phyloP scores from a whole-genome alignment of 1,140 invertebrate species.

The Drosophila varians region DNA sequence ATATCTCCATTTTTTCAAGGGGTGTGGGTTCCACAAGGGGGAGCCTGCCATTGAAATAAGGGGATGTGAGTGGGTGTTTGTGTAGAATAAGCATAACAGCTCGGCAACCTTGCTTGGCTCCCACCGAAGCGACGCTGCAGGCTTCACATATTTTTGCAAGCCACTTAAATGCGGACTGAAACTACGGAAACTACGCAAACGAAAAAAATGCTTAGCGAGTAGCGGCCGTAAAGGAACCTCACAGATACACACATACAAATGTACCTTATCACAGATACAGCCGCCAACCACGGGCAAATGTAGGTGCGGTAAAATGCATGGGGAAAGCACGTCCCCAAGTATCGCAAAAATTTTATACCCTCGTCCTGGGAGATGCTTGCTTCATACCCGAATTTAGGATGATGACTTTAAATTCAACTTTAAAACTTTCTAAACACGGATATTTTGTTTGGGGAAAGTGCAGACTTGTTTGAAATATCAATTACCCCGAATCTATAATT shows the following conservation, averaged over 20 bases:
- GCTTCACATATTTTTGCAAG: conserved; percentile 58
- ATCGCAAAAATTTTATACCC: conserved; percentile 6
- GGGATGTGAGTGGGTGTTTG: conserved; percentile 3
- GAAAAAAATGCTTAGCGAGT: conserved; percentile 12
- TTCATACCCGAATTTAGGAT: too few species aligned
- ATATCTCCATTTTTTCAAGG: too few species aligned
- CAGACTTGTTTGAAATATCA: too few species aligned
- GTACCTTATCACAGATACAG: conserved; percentile 12
- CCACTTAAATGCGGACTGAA: conserved; percentile 49
- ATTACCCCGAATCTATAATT: too few species aligned
- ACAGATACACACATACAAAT: background rate
- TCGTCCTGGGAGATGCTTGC: too few species aligned
- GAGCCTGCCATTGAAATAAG: background rate
- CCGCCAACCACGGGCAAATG: conserved; percentile 5
- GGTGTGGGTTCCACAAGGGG: background rate
- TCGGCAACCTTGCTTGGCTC: conserved; percentile 30
- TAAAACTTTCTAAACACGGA: too few species aligned
- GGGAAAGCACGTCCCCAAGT: background rate
- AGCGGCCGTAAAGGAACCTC: conserved; percentile 25
- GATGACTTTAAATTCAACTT: too few species aligned
- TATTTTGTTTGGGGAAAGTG: too few species aligned
- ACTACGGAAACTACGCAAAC: conserved; percentile 19
- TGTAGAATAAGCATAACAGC: conserved; percentile 61
- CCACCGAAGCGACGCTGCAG: conserved; percentile 32
- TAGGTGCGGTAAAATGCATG: background rate